Base-by-base conservation (phyloP, 92 coral and sea anemone species). In the Pocillopora grandis region DNA sequence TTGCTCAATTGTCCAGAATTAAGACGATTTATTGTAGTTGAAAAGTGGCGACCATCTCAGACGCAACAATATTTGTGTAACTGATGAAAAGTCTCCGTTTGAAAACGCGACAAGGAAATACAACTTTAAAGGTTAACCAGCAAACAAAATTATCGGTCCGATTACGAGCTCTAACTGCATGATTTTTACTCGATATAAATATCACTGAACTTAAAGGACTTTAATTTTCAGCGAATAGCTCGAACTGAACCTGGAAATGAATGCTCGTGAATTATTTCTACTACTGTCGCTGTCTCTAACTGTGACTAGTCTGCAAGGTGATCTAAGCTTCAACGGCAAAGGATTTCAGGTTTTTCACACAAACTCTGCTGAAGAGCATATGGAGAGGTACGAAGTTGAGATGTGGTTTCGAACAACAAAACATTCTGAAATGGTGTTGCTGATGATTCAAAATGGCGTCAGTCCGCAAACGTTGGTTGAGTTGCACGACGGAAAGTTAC, bases 381-480 rank as follows among this genome's bases (percentile, higher is more conserved):
- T 35, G 23, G 76, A 67, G 12, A 68, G 65, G 15, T 31, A 33
- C 49, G 76, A 80, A 80, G 15, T 80, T 8, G 67, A 80, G 84
- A 9, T 80, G 76, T 80, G 84, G 84, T 80, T 80, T 80, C 84
- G 76, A 17, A 80, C 84, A 68, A 80, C 57, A 12, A 76, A 80
- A 56, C 84, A 19, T 18, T 27, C 63, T 31, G 84, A 76, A 66
- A 80, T 80, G 76, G 52, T 7, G 5, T 56, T 80, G 66, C 57
- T 68, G 65, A 80, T 80, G 76, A 58, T 67, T 37, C 86, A 72
- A 71, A 36, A 73, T 17, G 71, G 58, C 42, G 80, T 56, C 21
- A 62, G 86, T 72, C 58, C 78, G 42, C 2, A 37, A 19, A 19
- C 72, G 15, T 48, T 74, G 78, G 80, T 62, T 21, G 86, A 42